phyloP scores from a whole-genome alignment of 2,888 invertebrate species.

The Lycophotia porphyrea region DNA sequence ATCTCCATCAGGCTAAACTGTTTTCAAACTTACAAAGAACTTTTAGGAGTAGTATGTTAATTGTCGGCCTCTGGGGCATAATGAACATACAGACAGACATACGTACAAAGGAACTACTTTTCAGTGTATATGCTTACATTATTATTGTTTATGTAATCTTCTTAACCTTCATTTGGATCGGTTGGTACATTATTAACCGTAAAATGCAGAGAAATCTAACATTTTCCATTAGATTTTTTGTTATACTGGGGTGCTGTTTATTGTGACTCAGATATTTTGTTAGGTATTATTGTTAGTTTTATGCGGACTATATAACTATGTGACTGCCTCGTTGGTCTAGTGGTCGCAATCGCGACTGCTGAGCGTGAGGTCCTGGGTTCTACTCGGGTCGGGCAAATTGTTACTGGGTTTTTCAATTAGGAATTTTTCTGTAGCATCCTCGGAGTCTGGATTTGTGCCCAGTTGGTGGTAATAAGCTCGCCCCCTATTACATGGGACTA shows the following conservation, averaged over 20 bases:
- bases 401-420: no score
- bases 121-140: slow-evolving; percentile 21
- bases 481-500: no score
- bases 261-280: background rate
- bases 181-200: slow-evolving; percentile 50
- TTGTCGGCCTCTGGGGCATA: slow-evolving; percentile 33
- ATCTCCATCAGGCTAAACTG: slow-evolving; percentile 40
- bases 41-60: slow-evolving; percentile 56
- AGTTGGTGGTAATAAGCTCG: no score
- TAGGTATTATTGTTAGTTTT: background rate
- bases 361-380: no score
- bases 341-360: no score
- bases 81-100: slow-evolving; percentile 23
- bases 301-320: background rate
- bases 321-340: background rate
- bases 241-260: background rate
- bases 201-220: slow-evolving; percentile 45
- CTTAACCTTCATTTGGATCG: slow-evolving; percentile 58
- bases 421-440: no score
- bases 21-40: slow-evolving; percentile 39
- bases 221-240: slow-evolving; percentile 18
- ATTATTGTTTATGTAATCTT: slow-evolving; percentile 58
- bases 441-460: no score
- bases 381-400: no score
- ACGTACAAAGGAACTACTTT: slow-evolving; percentile 36